Conservation (phyloP, 1,140 invertebrate genomes). For the Samia ricini region DNA sequence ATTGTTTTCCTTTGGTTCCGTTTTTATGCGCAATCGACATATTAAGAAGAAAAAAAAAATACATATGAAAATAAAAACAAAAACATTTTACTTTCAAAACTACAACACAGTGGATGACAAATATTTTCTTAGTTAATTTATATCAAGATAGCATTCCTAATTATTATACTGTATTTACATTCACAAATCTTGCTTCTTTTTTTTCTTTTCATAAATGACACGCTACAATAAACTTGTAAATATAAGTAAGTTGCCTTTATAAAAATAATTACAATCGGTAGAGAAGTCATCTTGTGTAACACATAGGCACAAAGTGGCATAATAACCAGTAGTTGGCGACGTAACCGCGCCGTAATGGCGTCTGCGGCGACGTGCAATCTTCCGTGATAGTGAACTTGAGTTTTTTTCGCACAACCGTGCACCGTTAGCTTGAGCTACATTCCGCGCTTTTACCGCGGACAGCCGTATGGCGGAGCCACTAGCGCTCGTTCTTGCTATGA, state of each 20-base stretch:
- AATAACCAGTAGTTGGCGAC: conserved; percentile 56
- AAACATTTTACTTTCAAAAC: too few species aligned
- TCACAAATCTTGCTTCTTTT: too few species aligned
- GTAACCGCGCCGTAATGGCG: conserved; percentile 65
- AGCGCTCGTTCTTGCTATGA: conserved; percentile 4
- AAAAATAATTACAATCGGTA: conserved; percentile 1
- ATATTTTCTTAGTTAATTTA: too few species aligned
- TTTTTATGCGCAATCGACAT: too few species aligned
- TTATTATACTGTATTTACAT: too few species aligned
- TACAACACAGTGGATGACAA: too few species aligned
- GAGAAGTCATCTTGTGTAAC: conserved; percentile 49
- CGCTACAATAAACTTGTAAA: background rate
- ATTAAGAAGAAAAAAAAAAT: too few species aligned
- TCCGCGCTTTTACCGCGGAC: conserved; percentile 54
- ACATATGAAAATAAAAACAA: too few species aligned
- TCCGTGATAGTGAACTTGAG: conserved; percentile 74
- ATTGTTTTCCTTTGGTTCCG: too few species aligned
- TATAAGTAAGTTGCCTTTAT: background rate
- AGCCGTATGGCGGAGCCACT: conserved; percentile 49
- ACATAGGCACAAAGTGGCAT: conserved; percentile 55
- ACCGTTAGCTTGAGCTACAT: conserved; percentile 71
- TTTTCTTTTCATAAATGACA: background rate
- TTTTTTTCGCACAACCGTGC: conserved; percentile 63
- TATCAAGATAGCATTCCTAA: too few species aligned
- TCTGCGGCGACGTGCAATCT: conserved; percentile 56